These are phyloP conservation scores for Apostichopus japonicus DNA, from an alignment of 35 echinoderm and acorn worm genomes.

Conservation along the genomic window DNA sequence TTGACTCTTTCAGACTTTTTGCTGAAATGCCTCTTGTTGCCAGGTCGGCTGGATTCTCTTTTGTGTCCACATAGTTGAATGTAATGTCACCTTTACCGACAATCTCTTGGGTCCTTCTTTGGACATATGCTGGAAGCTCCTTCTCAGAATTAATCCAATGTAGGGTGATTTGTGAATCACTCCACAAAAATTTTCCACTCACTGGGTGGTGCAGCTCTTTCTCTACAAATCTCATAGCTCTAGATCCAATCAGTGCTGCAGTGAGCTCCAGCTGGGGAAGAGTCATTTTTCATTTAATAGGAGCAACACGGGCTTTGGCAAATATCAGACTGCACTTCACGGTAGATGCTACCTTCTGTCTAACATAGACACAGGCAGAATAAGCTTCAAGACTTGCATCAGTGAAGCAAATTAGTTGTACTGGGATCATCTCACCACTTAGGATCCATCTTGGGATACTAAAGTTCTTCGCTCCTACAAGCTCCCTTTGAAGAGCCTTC, in stretches of 20 bases:
- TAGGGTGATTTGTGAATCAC: not conserved
- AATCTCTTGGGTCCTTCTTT: not conserved
- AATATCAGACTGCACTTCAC: constrained; percentile 5
- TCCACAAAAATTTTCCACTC: not conserved
- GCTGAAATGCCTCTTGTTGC: constrained; percentile 3
- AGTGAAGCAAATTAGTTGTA: constrained; percentile 16
- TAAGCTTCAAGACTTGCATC: constrained; percentile 23
- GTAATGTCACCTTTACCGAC: too few species aligned
- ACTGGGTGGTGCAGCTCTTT: not conserved
- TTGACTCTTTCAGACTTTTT: not conserved
- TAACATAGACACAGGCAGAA: constrained; percentile 10
- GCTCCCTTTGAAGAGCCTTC: not conserved
- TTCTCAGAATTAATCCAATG: not conserved
- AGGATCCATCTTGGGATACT: not conserved
- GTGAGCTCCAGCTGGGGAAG: constrained; percentile 23
- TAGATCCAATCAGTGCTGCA: constrained; percentile 18
- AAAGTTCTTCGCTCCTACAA: not conserved
- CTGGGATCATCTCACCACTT: not conserved
- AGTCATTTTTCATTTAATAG: constrained; percentile 25
- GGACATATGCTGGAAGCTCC: too few species aligned
- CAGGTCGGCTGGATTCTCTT: constrained; percentile 41
- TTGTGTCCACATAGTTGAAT: not conserved
- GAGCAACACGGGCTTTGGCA: constrained; percentile 7
- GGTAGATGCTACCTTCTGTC: not conserved
- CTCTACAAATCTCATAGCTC: not conserved